phyloP scores from a whole-genome alignment of 2,888 invertebrate species.

The Arenicola marina region DNA sequence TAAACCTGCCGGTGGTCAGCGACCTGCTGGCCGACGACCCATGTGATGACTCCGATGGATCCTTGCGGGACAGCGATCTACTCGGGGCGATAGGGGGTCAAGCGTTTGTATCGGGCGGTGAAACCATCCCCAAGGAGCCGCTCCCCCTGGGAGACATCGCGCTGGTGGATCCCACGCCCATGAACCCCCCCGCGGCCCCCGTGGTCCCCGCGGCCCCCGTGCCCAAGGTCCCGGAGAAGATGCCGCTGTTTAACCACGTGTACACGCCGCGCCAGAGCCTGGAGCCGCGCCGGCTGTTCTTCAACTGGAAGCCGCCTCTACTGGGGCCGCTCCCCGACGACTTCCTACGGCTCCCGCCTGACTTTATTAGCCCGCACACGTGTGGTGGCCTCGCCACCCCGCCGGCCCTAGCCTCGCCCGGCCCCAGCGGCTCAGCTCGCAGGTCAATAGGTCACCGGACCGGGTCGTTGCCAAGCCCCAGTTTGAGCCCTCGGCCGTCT shows the following conservation, averaged over 20 bases:
- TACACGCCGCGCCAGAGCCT: slow-evolving; percentile 10
- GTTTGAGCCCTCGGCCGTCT: too few species aligned
- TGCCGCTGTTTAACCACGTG: slow-evolving; percentile 17
- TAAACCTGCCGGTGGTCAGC: too few species aligned
- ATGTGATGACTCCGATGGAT: too few species aligned
- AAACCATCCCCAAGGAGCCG: slow-evolving; percentile 5
- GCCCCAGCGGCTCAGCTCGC: too few species aligned
- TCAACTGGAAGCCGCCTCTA: slow-evolving; percentile 79
- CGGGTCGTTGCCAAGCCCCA: too few species aligned
- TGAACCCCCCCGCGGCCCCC: slow-evolving; percentile 6
- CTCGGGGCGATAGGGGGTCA: not conserved
- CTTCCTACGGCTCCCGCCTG: slow-evolving; percentile 73
- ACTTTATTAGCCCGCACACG: too few species aligned
- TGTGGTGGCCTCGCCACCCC: too few species aligned
- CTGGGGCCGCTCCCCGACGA: slow-evolving; percentile 77
- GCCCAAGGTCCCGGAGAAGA: slow-evolving; percentile 19
- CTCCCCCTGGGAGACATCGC: not conserved
- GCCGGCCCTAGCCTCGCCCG: too few species aligned
- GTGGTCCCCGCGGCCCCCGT: not conserved
- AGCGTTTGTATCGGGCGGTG: too few species aligned
- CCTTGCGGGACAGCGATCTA: too few species aligned
- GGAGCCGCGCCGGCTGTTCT: slow-evolving; percentile 39
- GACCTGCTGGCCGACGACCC: too few species aligned
- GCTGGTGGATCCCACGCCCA: not conserved
- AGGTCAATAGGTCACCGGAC: too few species aligned